Percentiles rank a stretch among this genome's conserved stretches.
Evolutionary conservation across 2,113 vertebrate species (phyloP).

Genomic region (Solenodon paradoxus): DNA sequence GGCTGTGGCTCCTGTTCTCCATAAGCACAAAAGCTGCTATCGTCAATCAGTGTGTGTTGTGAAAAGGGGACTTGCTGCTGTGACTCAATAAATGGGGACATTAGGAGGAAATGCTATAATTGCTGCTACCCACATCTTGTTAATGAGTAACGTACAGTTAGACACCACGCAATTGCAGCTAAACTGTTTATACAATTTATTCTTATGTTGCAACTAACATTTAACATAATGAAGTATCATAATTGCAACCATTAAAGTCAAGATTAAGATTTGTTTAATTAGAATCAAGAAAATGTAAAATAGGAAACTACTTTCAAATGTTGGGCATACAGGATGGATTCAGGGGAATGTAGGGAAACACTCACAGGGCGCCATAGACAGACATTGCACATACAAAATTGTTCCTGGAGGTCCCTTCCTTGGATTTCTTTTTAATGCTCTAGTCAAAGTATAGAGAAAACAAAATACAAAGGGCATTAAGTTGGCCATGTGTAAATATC

Average conservation of each 20-base stretch:
- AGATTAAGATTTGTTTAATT: slow-evolving; percentile 92
- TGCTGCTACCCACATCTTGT: slow-evolving; percentile 91
- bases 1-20: slow-evolving; percentile 82
- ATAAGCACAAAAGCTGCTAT: slow-evolving; percentile 83
- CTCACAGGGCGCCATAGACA: slow-evolving; percentile 47
- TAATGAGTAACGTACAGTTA: slow-evolving; percentile 93
- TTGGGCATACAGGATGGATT: slow-evolving; percentile 70
- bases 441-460: slow-evolving; percentile 31
- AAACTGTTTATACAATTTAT: slow-evolving; percentile 92
- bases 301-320: slow-evolving; percentile 78
- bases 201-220: slow-evolving; percentile 88
- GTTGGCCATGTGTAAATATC: slow-evolving; percentile 24
- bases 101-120: slow-evolving; percentile 89
- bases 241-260: slow-evolving; percentile 89
- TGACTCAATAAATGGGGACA: slow-evolving; percentile 91
- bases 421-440: not conserved
- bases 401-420: slow-evolving; percentile 40
- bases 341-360: slow-evolving; percentile 52
- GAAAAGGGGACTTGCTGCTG: slow-evolving; percentile 87
- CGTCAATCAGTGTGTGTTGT: slow-evolving; percentile 85
- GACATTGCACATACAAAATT: slow-evolving; percentile 71
- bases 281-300: slow-evolving; percentile 90
- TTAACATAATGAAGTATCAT: slow-evolving; percentile 90
- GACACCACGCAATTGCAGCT: slow-evolving; percentile 88
- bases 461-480: slow-evolving; percentile 57